phyloP scores from a whole-genome alignment of 23 tunicate genomes.

The Halocynthia aurantium region DNA sequence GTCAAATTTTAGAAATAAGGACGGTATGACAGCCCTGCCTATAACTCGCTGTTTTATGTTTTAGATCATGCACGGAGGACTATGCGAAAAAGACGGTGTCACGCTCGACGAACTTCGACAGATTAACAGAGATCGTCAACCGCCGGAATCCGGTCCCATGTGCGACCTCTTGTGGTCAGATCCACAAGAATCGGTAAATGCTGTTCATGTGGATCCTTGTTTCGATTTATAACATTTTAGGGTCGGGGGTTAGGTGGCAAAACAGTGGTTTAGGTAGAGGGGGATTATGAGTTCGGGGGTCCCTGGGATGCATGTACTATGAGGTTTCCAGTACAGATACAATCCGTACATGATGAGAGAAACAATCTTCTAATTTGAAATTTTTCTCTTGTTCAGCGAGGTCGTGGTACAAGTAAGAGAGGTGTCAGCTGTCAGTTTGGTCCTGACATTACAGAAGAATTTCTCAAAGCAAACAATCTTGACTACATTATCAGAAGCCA shows the following conservation, averaged over 20 bases:
- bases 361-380: background rate
- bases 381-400: conserved; percentile 34
- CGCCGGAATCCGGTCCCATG: conserved; percentile 86
- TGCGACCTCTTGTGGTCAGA: conserved; percentile 99
- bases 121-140: conserved; percentile 82
- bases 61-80: conserved; percentile 96
- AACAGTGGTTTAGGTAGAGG: too few species aligned
- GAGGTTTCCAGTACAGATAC: too few species aligned
- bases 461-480: conserved; percentile 64
- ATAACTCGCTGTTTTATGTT: too few species aligned
- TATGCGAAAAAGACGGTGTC: conserved; percentile 62
- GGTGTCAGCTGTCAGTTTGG: conserved; percentile 95
- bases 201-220: too few species aligned
- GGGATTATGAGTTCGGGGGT: too few species aligned
- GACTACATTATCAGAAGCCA: conserved; percentile 97
- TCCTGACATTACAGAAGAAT: conserved; percentile 88
- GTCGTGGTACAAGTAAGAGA: conserved; percentile 86
- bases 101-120: conserved; percentile 81
- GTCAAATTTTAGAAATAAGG: too few species aligned
- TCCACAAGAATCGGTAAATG: conserved; percentile 58
- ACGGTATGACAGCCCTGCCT: too few species aligned
- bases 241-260: too few species aligned
- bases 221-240: too few species aligned
- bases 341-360: too few species aligned
- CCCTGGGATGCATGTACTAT: too few species aligned